Evolutionary conservation across 1,140 invertebrate genomes (phyloP).

Genomic region (Atta cephalotes): DNA sequence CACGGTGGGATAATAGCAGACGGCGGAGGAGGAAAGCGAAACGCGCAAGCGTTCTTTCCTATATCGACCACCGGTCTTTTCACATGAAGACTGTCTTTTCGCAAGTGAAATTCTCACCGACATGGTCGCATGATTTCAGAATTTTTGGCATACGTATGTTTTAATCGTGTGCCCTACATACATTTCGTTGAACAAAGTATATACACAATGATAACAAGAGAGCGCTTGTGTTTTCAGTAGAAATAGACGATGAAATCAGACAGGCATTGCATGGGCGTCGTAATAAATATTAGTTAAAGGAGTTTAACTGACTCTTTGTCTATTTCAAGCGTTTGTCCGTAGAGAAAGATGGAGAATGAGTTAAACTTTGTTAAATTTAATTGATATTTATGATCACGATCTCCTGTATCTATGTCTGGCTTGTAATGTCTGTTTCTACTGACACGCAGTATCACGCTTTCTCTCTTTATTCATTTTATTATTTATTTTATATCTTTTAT

Average conservation of each 20-base stretch:
- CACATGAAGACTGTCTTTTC: constrained; percentile 44
- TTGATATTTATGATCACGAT: constrained; percentile 15
- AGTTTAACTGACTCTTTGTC: constrained; percentile 24
- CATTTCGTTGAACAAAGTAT: neutral
- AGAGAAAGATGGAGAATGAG: neutral
- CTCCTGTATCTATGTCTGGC: neutral
- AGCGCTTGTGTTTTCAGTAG: neutral
- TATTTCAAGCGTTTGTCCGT: neutral
- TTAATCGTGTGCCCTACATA: neutral
- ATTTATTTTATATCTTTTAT: too few species aligned
- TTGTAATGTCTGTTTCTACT: neutral
- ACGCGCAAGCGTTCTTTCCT: constrained; percentile 71
- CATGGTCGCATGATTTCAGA: constrained; percentile 40
- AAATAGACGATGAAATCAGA: neutral
- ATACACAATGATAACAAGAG: neutral
- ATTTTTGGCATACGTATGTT: constrained; percentile 15
- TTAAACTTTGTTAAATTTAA: constrained; percentile 51
- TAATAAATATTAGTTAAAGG: constrained; percentile 47
- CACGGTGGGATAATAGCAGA: constrained; percentile 63
- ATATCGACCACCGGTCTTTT: constrained; percentile 71
- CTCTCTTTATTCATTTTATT: neutral
- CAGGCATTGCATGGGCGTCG: neutral
- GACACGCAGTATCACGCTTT: neutral
- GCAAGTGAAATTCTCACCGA: constrained; percentile 27
- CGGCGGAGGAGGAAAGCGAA: constrained; percentile 63